These are phyloP conservation scores for Actias luna DNA, from an alignment of 2,888 invertebrate species.

Conservation along the genomic window DNA sequence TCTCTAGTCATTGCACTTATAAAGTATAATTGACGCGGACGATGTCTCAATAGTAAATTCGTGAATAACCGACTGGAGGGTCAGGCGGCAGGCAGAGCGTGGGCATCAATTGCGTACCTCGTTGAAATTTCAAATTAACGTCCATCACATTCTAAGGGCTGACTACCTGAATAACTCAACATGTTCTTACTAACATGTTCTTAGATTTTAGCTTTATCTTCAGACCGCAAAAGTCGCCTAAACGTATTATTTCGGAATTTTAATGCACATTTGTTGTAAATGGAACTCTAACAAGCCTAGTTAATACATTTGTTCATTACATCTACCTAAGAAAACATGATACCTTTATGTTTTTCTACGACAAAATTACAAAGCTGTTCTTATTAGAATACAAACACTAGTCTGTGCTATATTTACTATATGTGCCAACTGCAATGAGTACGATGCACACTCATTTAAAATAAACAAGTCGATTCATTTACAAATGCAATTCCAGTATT, in stretches of 20 bases:
- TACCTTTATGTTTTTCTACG: too few relatives aligned
- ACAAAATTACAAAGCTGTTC: too few relatives aligned
- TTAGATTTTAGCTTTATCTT: neutral
- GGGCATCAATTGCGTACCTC: conserved; percentile 72
- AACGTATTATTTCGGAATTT: neutral
- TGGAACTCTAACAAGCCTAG: conserved; percentile 4
- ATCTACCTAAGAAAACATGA: neutral
- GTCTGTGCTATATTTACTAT: too few relatives aligned
- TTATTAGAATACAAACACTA: too few relatives aligned
- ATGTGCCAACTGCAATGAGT: too few relatives aligned
- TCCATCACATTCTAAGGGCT: conserved; percentile 46
- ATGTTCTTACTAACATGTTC: neutral
- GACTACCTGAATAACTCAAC: conserved; percentile 25
- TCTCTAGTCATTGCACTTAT: conserved; percentile 22
- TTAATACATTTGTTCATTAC: neutral
- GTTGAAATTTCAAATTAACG: conserved; percentile 70
- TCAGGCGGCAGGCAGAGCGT: conserved; percentile 59
- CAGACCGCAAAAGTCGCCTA: neutral
- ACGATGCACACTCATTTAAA: too few relatives aligned
- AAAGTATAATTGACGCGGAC: conserved; percentile 57
- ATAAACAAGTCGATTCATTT: neutral
- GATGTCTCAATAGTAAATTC: conserved; percentile 72
- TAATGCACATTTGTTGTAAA: neutral
- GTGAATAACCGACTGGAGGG: conserved; percentile 61
- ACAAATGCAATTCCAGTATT: neutral